Percentiles rank a stretch among this genome's conserved stretches.
Evolutionary conservation across 2,888 invertebrate species (phyloP).

Genomic region (Aleiodes testaceus): DNA sequence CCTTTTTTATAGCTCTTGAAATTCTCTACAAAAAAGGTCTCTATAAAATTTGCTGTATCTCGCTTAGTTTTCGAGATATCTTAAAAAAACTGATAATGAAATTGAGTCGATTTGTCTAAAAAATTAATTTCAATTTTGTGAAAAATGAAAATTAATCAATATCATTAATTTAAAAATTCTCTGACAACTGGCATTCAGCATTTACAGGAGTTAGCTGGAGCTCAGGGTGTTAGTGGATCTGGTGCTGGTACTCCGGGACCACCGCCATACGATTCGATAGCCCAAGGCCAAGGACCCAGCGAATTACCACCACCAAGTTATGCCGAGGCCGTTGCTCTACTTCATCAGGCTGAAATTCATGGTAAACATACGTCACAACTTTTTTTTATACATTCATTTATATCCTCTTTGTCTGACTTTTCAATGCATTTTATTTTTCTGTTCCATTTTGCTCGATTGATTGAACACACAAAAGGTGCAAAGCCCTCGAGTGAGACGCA

Average conservation of each 20-base stretch:
- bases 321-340: constrained; percentile 75
- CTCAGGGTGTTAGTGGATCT: constrained; percentile 75
- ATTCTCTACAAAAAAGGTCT: too few relatives aligned
- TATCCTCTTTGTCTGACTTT: background rate
- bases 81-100: too few relatives aligned
- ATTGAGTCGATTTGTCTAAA: too few relatives aligned
- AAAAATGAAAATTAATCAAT: constrained; percentile 5
- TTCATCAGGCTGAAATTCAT: constrained; percentile 60
- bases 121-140: too few relatives aligned
- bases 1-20: too few relatives aligned
- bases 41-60: too few relatives aligned
- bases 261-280: constrained; percentile 79
- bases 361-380: constrained; percentile 49
- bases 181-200: constrained; percentile 51
- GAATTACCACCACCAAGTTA: constrained; percentile 79
- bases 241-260: constrained; percentile 75
- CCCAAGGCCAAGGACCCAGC: constrained; percentile 72
- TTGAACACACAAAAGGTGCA: constrained; percentile 34
- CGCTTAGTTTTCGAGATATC: too few relatives aligned
- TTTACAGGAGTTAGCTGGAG: constrained; percentile 77
- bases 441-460: background rate
- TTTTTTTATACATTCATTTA: background rate
- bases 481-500: constrained; percentile 39
- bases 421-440: background rate
- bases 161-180: constrained; percentile 9